Evolutionary conservation across 1,140 invertebrate species (phyloP).

Genomic region (Dolichoris vasculosae): DNA sequence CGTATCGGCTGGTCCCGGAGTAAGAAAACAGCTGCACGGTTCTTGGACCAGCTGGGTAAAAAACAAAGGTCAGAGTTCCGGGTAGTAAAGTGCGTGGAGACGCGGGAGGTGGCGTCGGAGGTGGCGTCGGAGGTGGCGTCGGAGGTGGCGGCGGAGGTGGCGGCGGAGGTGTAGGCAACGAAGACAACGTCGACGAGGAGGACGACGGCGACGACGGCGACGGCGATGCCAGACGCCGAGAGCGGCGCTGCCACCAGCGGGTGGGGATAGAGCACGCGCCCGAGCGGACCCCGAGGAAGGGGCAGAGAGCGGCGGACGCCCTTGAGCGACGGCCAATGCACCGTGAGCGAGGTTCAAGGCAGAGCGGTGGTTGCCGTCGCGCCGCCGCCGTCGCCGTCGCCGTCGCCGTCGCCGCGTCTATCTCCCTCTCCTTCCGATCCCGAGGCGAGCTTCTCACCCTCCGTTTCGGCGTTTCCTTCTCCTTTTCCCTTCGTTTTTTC

Average conservation of each 20-base stretch:
- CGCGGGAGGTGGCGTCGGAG: too few relatives aligned
- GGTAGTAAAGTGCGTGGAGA: too few relatives aligned
- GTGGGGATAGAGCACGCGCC: constrained; percentile 56
- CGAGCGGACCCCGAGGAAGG: constrained; percentile 33
- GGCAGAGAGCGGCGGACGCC: constrained; percentile 67
- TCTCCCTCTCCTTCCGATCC: constrained; percentile 53
- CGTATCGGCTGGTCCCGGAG: too few relatives aligned
- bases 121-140: too few relatives aligned
- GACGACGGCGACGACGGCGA: background rate
- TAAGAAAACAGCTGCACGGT: too few relatives aligned
- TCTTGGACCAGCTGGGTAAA: too few relatives aligned
- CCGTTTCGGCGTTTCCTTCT: background rate
- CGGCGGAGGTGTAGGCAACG: background rate
- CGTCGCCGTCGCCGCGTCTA: constrained; percentile 48
- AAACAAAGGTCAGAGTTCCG: too few relatives aligned
- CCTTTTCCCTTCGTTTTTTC: background rate
- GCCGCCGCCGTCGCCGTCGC: constrained; percentile 62
- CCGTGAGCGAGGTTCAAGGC: constrained; percentile 74
- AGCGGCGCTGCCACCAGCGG: background rate
- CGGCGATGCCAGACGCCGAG: background rate
- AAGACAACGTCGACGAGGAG: background rate
- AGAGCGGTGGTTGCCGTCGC: constrained; percentile 72
- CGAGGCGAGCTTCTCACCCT: constrained; percentile 6
- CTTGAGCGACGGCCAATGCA: constrained; percentile 76
- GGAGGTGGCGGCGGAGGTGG: too few relatives aligned